Conservation (phyloP, 2,888 invertebrate genomes). For the Chymomyza amoena region DNA sequence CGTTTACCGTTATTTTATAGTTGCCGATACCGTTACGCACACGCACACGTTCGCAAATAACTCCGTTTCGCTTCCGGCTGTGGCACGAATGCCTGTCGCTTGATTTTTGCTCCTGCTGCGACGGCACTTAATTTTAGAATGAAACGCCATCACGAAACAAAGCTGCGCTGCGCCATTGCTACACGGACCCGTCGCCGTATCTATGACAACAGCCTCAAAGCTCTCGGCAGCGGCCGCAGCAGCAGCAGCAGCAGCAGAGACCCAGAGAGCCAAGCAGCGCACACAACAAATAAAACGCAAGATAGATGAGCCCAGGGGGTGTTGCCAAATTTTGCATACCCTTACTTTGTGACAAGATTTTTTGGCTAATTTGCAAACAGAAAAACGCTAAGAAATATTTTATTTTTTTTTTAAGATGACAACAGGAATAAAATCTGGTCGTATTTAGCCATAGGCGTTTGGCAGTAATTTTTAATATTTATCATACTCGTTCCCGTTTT, state of each 20-base stretch:
- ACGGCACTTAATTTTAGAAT: conserved; percentile 78
- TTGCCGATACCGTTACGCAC: conserved; percentile 37
- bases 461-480: too few species aligned
- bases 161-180: conserved; percentile 45
- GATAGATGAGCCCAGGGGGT: neutral
- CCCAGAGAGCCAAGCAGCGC: neutral
- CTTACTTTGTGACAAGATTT: neutral
- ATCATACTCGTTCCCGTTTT: too few species aligned
- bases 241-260: conserved; percentile 27
- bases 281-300: neutral
- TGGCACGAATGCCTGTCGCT: conserved; percentile 19
- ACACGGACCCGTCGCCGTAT: conserved; percentile 23
- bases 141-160: conserved; percentile 46
- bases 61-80: conserved; percentile 19
- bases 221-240: conserved; percentile 39
- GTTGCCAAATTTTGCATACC: neutral
- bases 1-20: conserved; percentile 25
- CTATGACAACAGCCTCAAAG: conserved; percentile 26
- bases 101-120: conserved; percentile 66
- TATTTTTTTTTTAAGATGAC: too few species aligned
- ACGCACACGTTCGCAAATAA: conserved; percentile 17
- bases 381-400: too few species aligned
- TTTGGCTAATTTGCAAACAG: too few species aligned
- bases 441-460: too few species aligned
- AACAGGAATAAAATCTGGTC: too few species aligned